Evolutionary conservation across 2,888 invertebrate genomes (phyloP).

Genomic region (Chymomyza caudatula): DNA sequence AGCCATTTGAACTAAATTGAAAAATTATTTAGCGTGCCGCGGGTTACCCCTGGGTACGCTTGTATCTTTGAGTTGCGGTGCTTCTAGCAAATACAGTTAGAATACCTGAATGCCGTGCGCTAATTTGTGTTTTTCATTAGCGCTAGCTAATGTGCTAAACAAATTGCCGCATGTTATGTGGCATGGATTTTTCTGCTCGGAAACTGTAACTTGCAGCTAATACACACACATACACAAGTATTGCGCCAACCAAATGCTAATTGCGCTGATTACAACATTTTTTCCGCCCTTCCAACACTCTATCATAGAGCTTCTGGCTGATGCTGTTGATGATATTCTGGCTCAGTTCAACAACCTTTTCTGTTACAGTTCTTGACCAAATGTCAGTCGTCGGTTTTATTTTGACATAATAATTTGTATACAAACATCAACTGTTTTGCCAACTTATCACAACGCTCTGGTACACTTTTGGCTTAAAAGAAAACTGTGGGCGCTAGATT

Average conservation of each 20-base stretch:
- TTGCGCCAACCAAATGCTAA: conserved; percentile 24
- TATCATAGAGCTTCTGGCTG: neutral
- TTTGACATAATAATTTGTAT: neutral
- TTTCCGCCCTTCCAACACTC: conserved; percentile 5
- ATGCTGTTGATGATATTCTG: neutral
- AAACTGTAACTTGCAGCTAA: too few species aligned
- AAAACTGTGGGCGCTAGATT: neutral
- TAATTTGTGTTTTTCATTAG: conserved; percentile 50
- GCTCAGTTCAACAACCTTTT: conserved; percentile 56
- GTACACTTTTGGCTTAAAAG: neutral
- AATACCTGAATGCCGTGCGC: neutral
- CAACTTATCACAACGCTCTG: neutral
- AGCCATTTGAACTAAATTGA: conserved; percentile 38
- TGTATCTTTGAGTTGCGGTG: neutral
- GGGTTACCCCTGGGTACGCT: neutral
- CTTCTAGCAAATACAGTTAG: neutral
- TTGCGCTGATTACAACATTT: conserved; percentile 50
- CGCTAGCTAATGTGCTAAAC: conserved; percentile 43
- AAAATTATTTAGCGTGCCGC: conserved; percentile 35
- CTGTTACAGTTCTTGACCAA: neutral
- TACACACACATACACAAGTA: too few species aligned
- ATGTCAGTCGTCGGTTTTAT: neutral
- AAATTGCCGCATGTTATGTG: conserved; percentile 16
- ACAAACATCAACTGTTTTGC: neutral
- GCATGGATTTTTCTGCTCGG: neutral